Evolutionary conservation across 2,113 vertebrate species (phyloP).

Genomic region (Pachycephala philippinensis): DNA sequence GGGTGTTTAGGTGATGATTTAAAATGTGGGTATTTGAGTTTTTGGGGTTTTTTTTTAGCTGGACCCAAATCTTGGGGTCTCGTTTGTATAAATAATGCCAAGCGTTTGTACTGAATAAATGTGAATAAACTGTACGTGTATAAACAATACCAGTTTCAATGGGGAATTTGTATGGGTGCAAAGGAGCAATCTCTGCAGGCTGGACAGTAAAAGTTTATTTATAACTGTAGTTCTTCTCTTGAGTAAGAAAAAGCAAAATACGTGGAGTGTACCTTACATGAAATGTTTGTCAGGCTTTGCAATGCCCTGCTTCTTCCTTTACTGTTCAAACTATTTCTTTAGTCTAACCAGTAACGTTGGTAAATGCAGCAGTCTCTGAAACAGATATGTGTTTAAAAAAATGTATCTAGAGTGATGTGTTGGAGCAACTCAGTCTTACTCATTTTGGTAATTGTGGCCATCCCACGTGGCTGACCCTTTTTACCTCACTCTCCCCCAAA

Average conservation of each 20-base stretch:
- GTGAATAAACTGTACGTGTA: fast-evolving
- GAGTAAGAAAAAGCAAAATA: neutral
- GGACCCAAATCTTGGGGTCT: neutral
- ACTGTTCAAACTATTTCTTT: neutral
- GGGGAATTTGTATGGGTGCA: neutral
- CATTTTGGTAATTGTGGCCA: neutral
- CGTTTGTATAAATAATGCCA: neutral
- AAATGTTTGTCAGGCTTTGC: neutral
- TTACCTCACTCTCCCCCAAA: neutral
- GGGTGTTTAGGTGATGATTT: neutral
- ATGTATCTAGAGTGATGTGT: fast-evolving
- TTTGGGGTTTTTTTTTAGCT: neutral
- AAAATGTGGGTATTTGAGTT: neutral
- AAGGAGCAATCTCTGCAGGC: neutral
- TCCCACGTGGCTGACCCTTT: neutral
- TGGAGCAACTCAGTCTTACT: neutral
- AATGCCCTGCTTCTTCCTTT: neutral
- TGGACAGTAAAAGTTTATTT: neutral
- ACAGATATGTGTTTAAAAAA: neutral
- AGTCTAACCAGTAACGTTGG: neutral
- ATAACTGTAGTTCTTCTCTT: neutral
- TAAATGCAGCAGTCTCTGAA: neutral
- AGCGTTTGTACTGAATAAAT: neutral
- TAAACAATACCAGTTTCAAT: neutral
- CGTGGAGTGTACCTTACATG: fast-evolving